Evolutionary conservation across 2,888 invertebrate species (phyloP).

Genomic region (Drosophila fulvimacula): DNA sequence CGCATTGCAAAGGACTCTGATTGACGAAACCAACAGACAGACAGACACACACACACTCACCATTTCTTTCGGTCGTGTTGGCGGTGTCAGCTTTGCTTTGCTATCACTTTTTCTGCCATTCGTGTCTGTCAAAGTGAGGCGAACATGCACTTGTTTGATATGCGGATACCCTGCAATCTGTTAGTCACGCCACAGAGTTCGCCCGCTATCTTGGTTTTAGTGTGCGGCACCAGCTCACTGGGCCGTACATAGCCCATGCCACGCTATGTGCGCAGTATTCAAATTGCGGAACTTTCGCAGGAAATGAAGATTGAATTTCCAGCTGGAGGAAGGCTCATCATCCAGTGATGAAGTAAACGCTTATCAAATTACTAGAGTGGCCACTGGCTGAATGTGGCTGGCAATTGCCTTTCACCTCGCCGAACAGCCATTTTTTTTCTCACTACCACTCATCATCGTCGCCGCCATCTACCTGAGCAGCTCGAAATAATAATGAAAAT

Average conservation of each 20-base stretch:
- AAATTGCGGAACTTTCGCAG: slow-evolving; percentile 45
- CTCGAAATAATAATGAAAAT: slow-evolving; percentile 4
- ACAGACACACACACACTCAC: not conserved
- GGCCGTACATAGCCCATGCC: not conserved
- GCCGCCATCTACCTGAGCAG: not conserved
- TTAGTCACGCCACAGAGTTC: not conserved
- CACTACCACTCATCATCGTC: not conserved
- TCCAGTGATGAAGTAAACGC: slow-evolving; percentile 41
- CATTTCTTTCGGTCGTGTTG: slow-evolving; percentile 17
- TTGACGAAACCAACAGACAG: slow-evolving; percentile 8
- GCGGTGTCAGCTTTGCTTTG: slow-evolving; percentile 13
- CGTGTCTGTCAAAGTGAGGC: slow-evolving; percentile 2
- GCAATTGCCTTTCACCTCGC: not conserved
- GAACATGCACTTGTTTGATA: not conserved
- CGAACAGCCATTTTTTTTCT: no score
- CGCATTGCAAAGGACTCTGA: slow-evolving; percentile 38
- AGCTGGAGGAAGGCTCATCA: slow-evolving; percentile 51
- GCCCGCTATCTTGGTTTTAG: not conserved
- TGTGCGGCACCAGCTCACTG: accelerated
- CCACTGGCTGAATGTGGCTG: slow-evolving; percentile 22
- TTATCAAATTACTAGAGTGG: slow-evolving; percentile 54
- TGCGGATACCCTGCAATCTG: slow-evolving; percentile 31
- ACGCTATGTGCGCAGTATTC: not conserved
- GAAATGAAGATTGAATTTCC: slow-evolving; percentile 60
- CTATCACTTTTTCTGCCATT: slow-evolving; percentile 25